Evolutionary conservation across 1,140 invertebrate genomes (phyloP), one percentile per base, ranked within the genome.

Genomic region (silkworm (Bombyx mori)): DNA sequence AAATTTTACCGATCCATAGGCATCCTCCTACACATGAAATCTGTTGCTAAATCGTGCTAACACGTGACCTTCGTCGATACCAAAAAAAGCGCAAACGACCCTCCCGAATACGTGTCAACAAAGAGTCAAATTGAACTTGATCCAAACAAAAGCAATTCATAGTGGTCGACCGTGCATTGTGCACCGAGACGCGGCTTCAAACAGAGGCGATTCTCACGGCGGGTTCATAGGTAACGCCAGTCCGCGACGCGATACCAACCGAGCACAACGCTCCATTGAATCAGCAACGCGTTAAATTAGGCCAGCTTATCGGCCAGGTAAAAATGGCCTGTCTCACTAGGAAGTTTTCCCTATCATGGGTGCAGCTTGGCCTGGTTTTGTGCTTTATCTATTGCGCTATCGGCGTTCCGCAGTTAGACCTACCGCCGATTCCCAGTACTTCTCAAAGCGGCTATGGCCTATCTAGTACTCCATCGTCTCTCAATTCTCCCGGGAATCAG

Each of bases 401-500:
- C 6, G 69, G 74, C 3, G 66, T 77, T 46, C 88, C 89, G 1
- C 90, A 91, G 62, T 70, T 91, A 45, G 89, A 90, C 66, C 66
- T 90, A 45, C 89, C 89, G 6, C 89, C 88, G 3, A 66, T 78
- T 52, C 88, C 88, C 2, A 73, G 65, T 42, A 80, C 85, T 2
- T 84, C 73, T 50, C 68, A 84, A 26, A 86, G 86, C 54, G 73
- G 69, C 8, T 79, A 76, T 50, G 79, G 80, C 2, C 58, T 82
- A 7, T 82, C 84, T 1, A 85, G 81, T 49, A 87, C 86, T 0
- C 76, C 60, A 10, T 44, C 70, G 22, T 77, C 84, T 0, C 77
- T 76, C 43, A 76, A 73, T 52, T 71, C 75, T 12, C 73, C 75
- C 0, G 72, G 75, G 22, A 83, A 79, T 55, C 82, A 82, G 52